A percentile compares a stretch with the other conserved stretches of the same genome.
phyloP scores from a whole-genome alignment of 2,888 invertebrate species.

The Tenthredo distinguenda region DNA sequence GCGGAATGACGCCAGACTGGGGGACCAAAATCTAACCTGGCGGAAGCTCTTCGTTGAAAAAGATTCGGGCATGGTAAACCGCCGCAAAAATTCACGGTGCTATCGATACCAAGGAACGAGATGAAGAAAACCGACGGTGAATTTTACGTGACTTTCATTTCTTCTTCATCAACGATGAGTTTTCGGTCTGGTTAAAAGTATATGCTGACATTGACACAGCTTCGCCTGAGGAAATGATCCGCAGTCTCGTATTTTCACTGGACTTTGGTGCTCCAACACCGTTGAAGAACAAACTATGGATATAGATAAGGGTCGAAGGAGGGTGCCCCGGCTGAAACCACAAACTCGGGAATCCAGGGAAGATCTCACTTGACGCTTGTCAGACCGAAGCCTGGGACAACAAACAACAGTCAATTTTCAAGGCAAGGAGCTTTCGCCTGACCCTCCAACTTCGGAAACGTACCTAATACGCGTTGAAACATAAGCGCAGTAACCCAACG shows the following conservation, averaged over 20 bases:
- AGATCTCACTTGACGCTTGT: slow-evolving; percentile 43
- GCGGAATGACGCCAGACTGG: not conserved
- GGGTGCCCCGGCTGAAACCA: not conserved
- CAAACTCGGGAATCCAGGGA: slow-evolving; percentile 29
- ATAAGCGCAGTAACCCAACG: not conserved
- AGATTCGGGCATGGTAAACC: not conserved
- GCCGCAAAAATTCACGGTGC: not conserved
- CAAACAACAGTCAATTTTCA: slow-evolving; percentile 33
- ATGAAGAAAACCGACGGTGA: not conserved
- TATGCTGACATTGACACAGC: not conserved
- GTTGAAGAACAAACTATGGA: not conserved
- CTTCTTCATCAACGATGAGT: not conserved
- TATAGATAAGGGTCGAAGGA: slow-evolving; percentile 32
- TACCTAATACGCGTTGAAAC: not conserved
- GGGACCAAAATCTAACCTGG: not conserved
- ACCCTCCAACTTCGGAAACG: not conserved
- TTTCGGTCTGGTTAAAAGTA: not conserved
- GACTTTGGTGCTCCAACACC: not conserved
- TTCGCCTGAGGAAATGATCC: not conserved
- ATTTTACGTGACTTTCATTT: not conserved
- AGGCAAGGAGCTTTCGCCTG: not conserved
- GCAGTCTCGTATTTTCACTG: not conserved
- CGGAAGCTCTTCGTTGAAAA: not conserved
- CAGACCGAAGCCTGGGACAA: slow-evolving; percentile 38
- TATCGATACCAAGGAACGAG: not conserved